Evolutionary conservation across 2,113 vertebrate genomes (phyloP), one percentile per base, ranked within the genome.

Genomic region (Excalfactoria chinensis): DNA sequence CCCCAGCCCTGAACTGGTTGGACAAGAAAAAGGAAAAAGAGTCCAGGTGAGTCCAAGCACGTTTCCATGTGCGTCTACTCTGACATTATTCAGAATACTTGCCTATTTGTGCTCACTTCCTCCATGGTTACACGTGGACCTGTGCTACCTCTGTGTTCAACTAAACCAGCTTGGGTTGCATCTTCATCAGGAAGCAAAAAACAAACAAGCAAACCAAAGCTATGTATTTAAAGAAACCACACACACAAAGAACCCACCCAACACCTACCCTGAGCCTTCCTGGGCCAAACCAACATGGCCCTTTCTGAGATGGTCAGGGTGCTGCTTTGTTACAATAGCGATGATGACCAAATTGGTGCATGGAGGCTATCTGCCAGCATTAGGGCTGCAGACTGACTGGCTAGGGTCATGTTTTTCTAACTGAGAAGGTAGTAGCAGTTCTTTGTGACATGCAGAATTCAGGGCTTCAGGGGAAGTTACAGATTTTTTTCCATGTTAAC

Each of bases 401-500:
- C 82, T 80, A 75, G 82, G 94, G 85, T 95, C 94, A 93, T 35
- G 49, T 63, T 94, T 89, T 70, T 87, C 84, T 93, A 91, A 91
- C 86, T 84, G 88, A 95, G 96, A 95, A 94, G 90, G 94, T 89
- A 94, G 88, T 91, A 97, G 94, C 92, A 94, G 93, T 93, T 77
- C 93, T 88, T 89, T 80, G 81, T 93, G 95, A 92, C 88, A 93
- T 59, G 91, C 70, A 49, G 89, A 72, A 91, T 1, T 12, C 80
- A 71, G 88, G 43, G 25, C 83, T 96, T 97, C 60, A 80, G 81
- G 73, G 86, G 37, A 95, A 92, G 86, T 77, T 77, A 78, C 34
- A 55, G 78, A n/a, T 26, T 80, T 88, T 82, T 89, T 67, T 71
- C 92, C 53, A 4, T 64, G 80, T 44, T 79, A 88, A 49, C 76